Evolutionary conservation across 2,113 vertebrate species (phyloP).

Genomic region (Diglossa brunneiventris): DNA sequence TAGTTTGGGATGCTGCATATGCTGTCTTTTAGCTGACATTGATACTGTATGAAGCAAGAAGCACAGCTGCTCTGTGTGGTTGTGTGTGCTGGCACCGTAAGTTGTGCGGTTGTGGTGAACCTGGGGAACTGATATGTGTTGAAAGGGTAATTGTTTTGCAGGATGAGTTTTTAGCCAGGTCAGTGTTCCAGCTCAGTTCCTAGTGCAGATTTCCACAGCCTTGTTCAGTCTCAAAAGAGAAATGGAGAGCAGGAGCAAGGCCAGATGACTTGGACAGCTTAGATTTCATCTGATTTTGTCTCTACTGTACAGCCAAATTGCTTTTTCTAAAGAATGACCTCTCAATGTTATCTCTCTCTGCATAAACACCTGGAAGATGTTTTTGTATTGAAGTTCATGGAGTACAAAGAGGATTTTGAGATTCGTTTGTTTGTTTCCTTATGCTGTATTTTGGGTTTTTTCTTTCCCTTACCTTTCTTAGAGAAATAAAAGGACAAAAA

Average conservation of each 20-base stretch:
- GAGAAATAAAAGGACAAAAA: not conserved
- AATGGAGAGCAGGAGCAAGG: not conserved
- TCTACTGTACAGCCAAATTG: not conserved
- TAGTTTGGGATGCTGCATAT: not conserved
- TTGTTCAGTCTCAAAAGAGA: not conserved
- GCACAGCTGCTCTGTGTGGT: not conserved
- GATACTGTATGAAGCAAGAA: not conserved
- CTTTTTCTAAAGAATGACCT: not conserved
- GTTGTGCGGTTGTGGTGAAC: not conserved
- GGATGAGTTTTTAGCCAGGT: not conserved
- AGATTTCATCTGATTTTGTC: not conserved
- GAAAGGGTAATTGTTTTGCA: not conserved
- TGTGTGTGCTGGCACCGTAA: not conserved
- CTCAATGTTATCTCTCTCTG: not conserved
- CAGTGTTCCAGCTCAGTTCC: not conserved
- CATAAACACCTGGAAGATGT: not conserved
- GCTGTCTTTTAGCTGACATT: not conserved
- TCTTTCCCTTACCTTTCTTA: not conserved
- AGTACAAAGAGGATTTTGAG: not conserved
- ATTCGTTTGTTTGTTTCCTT: not conserved
- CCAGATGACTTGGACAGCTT: not conserved
- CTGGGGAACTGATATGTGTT: not conserved
- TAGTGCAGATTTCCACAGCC: not conserved
- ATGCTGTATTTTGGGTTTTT: not conserved
- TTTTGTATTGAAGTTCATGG: not conserved